Evolutionary conservation across 2,888 invertebrate genomes (phyloP).

Genomic region (Altica lythri): DNA sequence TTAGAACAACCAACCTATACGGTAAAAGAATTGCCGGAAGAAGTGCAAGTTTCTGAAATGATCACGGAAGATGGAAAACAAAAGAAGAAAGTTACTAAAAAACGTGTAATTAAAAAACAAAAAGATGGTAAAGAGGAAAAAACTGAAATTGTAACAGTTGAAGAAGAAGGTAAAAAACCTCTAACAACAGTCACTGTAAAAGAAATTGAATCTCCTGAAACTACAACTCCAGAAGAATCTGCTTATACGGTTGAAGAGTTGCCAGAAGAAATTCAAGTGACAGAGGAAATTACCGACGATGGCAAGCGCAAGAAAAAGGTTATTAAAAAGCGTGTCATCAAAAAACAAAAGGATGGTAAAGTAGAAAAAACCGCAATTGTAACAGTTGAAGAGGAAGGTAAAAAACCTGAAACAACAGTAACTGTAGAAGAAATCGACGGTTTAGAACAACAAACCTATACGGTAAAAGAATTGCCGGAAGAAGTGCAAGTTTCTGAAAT

Average conservation of each 20-base stretch:
- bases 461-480: no score
- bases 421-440: constrained; percentile 57
- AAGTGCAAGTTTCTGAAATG: no score
- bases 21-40: no score
- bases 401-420: constrained; percentile 57
- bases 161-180: constrained; percentile 41
- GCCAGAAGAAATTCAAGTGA: constrained; percentile 40
- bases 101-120: no score
- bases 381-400: constrained; percentile 50
- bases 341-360: constrained; percentile 45
- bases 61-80: constrained; percentile 56
- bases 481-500: no score
- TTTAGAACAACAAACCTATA: no score
- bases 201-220: constrained; percentile 38
- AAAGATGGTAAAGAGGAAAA: constrained; percentile 48
- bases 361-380: constrained; percentile 45
- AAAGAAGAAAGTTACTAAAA: no score
- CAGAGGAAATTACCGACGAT: constrained; percentile 39
- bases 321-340: constrained; percentile 48
- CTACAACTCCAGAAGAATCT: constrained; percentile 40
- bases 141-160: constrained; percentile 49
- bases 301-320: constrained; percentile 44
- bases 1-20: no score
- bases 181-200: constrained; percentile 45
- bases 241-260: constrained; percentile 36